Percentiles rank a stretch among this genome's conserved stretches.
Conservation (phyloP, 2,888 invertebrate species). For the Dasypolia templi region DNA sequence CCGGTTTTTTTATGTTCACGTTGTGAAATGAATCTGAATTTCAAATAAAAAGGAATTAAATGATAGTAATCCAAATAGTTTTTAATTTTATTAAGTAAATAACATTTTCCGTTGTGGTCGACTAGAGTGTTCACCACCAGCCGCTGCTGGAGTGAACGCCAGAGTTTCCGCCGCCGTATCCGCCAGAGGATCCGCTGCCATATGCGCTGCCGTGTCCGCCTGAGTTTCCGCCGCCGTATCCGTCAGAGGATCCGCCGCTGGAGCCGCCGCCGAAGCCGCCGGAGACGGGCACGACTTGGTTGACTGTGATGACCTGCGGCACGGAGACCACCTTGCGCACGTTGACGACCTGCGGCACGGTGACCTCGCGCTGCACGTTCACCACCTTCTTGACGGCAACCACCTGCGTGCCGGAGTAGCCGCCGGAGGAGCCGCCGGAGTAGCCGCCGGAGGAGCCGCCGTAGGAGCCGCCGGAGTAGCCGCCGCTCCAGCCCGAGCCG, state of each 20-base stretch:
- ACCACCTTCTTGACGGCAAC: constrained; percentile 73
- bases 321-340: constrained; percentile 77
- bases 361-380: constrained; percentile 73
- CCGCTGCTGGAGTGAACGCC: constrained; percentile 32
- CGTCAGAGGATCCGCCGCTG: constrained; percentile 31
- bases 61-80: background rate
- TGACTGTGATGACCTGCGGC: constrained; percentile 78
- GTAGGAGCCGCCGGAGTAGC: constrained; percentile 28
- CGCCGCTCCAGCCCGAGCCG: constrained; percentile 28
- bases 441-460: constrained; percentile 28
- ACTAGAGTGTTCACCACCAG: constrained; percentile 63
- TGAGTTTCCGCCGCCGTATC: constrained; percentile 35
- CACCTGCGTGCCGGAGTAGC: constrained; percentile 68
- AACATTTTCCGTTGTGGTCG: constrained; percentile 20
- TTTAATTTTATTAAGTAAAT: too few relatives aligned
- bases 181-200: constrained; percentile 26
- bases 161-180: background rate
- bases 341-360: constrained; percentile 72
- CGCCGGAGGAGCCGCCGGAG: constrained; percentile 35
- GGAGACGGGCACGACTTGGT: constrained; percentile 72
- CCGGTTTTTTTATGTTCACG: background rate
- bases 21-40: background rate
- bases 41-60: background rate
- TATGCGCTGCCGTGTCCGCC: too few relatives aligned
- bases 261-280: too few relatives aligned